Evolutionary conservation across 2,113 vertebrate genomes (phyloP), one percentile per base, ranked within the genome.

Genomic region (Vulpes vulpes): DNA sequence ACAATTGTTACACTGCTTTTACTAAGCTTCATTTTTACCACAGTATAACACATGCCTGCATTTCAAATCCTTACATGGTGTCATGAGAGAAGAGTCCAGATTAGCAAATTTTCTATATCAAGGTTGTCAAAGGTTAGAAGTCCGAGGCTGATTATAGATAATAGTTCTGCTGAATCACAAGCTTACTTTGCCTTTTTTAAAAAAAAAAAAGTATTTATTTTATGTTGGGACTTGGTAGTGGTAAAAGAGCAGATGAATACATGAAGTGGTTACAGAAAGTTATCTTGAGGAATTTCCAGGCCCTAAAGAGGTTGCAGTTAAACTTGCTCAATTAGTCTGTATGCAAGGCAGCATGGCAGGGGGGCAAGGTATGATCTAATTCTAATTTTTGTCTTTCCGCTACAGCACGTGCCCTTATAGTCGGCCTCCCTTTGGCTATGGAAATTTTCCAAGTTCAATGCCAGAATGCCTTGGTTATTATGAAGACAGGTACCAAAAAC

Each of bases 361-460:
- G 69, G 53, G 69, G 25, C 88, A 93, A 85, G 69, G 23, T 57
- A 23, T 96, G 38, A 94, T 88, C 53, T 97, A 94, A 97, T 87
- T 32, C 73, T 64, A 90, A 90, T 73, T 94, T 95, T 96, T 95
- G 5, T 98, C 82, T 98, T 98, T 96, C 94, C 96, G 14, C 95
- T 98, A 94, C 98, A 99, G 99, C 98, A 98, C 98, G 0, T 99
- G 98, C 96, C 98, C 98, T 32, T 99, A 99, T 93, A 98, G 98
- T 91, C 97, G 86, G 8, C 98, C 99, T 98, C 98, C 98, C 0
- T 98, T 98, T 97, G 97, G 90, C 93, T 98, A 98, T 60, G 97
- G 97, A 59, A 98, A 98, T 93, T 98, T 97, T 97, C 97, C 98
- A 95, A 98, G 97, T 96, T 98, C 98, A 64, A 89, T 98, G 97